Conservation (phyloP, 2,113 vertebrate species). For the Actinemys pallida region DNA sequence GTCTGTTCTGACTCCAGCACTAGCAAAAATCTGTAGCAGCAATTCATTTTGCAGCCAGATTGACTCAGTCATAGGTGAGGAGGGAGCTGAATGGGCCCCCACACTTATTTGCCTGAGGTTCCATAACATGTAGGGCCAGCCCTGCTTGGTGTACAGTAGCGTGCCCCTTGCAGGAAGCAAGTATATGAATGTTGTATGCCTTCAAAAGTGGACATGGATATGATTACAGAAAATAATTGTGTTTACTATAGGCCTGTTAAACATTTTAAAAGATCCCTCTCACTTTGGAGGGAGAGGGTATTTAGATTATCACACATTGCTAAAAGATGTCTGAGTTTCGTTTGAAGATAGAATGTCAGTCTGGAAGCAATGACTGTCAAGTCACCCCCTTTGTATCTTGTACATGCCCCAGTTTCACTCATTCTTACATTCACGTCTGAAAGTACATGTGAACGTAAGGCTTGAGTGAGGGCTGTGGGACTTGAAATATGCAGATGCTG, state of each 20-base stretch:
- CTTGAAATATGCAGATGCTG: neutral
- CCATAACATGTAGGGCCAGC: neutral
- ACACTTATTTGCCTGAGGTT: neutral
- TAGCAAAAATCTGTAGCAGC: neutral
- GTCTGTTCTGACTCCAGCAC: neutral
- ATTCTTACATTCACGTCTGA: neutral
- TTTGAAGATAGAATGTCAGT: neutral
- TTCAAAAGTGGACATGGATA: neutral
- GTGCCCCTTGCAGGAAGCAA: neutral
- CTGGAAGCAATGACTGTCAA: neutral
- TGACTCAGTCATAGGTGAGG: neutral
- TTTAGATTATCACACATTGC: neutral
- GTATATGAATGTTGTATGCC: neutral
- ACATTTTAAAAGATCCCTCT: neutral
- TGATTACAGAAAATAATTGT: neutral
- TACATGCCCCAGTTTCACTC: neutral
- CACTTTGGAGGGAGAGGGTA: neutral
- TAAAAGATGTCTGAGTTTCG: neutral
- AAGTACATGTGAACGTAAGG: neutral
- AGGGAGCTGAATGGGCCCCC: neutral
- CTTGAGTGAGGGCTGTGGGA: neutral
- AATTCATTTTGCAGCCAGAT: neutral
- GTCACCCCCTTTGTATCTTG: neutral
- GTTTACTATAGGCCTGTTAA: neutral
- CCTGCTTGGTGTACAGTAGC: neutral